Percentiles rank a stretch among this genome's conserved stretches.
Evolutionary conservation across 2,888 invertebrate species (phyloP).

Genomic region (Eupithecia exiguata): DNA sequence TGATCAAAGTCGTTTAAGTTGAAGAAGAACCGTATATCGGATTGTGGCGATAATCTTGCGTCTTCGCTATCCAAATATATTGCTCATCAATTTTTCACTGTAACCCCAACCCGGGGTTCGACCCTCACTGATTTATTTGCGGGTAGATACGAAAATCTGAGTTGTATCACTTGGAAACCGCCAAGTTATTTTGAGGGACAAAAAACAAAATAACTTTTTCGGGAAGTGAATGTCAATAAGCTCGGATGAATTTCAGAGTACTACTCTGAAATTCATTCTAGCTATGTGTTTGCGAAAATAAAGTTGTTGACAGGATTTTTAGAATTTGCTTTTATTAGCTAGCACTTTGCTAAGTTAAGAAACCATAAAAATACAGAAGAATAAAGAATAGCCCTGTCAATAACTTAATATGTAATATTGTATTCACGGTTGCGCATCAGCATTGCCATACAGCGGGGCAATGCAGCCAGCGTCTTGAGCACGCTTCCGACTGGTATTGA

Average conservation of each 20-base stretch:
- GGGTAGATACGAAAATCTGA: conserved; percentile 21
- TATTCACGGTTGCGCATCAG: too few relatives aligned
- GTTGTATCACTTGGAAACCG: conserved; percentile 12
- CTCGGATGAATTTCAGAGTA: neutral
- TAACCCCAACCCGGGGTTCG: conserved; percentile 33
- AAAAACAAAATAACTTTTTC: conserved; percentile 15
- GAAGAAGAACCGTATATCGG: neutral
- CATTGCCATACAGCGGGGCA: too few relatives aligned
- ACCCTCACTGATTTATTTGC: conserved; percentile 38
- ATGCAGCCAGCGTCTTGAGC: too few relatives aligned
- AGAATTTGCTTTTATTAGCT: neutral
- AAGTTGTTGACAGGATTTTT: neutral
- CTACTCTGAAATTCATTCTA: too few relatives aligned
- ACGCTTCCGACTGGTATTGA: too few relatives aligned
- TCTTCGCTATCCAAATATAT: conserved; percentile 34
- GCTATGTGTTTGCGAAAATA: conserved; percentile 4
- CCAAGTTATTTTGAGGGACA: conserved; percentile 18
- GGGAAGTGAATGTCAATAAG: conserved; percentile 11
- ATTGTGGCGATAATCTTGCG: conserved; percentile 24
- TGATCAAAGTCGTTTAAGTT: neutral
- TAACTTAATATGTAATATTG: too few relatives aligned
- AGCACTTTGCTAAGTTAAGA: neutral
- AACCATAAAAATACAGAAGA: neutral
- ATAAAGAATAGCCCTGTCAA: neutral
- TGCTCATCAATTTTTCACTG: conserved; percentile 43